phyloP scores from a whole-genome alignment of 1,140 invertebrate genomes.

The Ectropis grisescens region DNA sequence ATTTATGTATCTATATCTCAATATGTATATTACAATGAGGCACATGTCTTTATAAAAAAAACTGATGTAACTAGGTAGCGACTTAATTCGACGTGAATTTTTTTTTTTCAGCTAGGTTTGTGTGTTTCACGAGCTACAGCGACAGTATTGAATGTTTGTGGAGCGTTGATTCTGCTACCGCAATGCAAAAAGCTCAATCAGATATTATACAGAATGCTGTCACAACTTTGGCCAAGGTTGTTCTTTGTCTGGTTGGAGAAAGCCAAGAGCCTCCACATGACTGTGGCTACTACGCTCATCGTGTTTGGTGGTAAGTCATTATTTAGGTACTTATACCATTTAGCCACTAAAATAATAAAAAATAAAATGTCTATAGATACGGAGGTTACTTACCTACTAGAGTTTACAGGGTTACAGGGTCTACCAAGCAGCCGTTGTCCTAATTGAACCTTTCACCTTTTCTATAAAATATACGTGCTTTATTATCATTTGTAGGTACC shows the following conservation, averaged over 20 bases:
- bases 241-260: constrained; percentile 60
- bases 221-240: constrained; percentile 41
- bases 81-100: not conserved
- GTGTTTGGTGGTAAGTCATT: constrained; percentile 51
- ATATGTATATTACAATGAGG: not conserved
- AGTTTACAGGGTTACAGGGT: no score
- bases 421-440: no score
- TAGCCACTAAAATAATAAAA: no score
- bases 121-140: constrained; percentile 54
- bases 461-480: no score
- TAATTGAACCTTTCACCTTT: no score
- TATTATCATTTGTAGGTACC: no score
- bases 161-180: constrained; percentile 44
- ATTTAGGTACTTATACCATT: constrained; percentile 5
- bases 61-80: not conserved
- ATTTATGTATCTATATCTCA: no score
- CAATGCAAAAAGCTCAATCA: constrained; percentile 59
- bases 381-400: no score
- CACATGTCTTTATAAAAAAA: not conserved
- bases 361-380: no score
- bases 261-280: constrained; percentile 59
- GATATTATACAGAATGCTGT: constrained; percentile 35
- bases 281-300: constrained; percentile 44
- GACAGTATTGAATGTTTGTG: constrained; percentile 48
- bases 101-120: constrained; percentile 45